These are phyloP conservation scores for Phthorimaea operculella DNA, from an alignment of 1,140 invertebrate genomes.

Conservation along the genomic window DNA sequence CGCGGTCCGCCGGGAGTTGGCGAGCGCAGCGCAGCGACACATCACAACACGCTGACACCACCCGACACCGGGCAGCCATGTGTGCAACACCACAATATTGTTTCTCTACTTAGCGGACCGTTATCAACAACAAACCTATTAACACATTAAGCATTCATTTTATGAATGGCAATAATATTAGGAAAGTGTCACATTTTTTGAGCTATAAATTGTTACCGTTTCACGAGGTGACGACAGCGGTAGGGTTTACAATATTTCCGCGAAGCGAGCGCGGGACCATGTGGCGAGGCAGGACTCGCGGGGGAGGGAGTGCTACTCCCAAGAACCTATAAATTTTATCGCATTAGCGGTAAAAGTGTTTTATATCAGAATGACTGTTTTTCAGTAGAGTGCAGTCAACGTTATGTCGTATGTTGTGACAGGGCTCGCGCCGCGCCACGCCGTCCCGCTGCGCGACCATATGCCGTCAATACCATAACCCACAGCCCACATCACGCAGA, in stretches of 20 bases:
- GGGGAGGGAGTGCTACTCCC: conserved; percentile 21
- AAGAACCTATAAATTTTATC: conserved; percentile 51
- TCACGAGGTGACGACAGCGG: background rate
- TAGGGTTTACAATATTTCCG: conserved; percentile 19
- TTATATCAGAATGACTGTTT: too few relatives aligned
- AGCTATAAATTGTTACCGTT: background rate
- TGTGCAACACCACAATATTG: too few relatives aligned
- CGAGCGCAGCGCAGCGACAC: too few relatives aligned
- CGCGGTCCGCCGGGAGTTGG: too few relatives aligned
- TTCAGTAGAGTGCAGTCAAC: background rate
- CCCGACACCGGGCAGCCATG: too few relatives aligned
- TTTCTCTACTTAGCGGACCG: too few relatives aligned
- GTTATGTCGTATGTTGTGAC: conserved; percentile 22
- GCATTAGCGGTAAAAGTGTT: conserved; percentile 32
- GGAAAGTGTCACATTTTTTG: background rate
- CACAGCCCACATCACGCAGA: too few relatives aligned
- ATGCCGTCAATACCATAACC: too few relatives aligned
- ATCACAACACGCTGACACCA: too few relatives aligned
- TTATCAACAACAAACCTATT: too few relatives aligned
- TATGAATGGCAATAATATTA: too few relatives aligned
- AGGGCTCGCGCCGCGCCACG: conserved; percentile 11
- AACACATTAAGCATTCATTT: too few relatives aligned
- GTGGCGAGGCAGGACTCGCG: background rate
- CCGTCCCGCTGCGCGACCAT: conserved; percentile 9
- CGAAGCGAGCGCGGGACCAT: conserved; percentile 19